Percentiles rank a stretch among this genome's conserved stretches.
Conservation (phyloP, 2,797 vertebrate species). For the Garrulus glandarius region DNA sequence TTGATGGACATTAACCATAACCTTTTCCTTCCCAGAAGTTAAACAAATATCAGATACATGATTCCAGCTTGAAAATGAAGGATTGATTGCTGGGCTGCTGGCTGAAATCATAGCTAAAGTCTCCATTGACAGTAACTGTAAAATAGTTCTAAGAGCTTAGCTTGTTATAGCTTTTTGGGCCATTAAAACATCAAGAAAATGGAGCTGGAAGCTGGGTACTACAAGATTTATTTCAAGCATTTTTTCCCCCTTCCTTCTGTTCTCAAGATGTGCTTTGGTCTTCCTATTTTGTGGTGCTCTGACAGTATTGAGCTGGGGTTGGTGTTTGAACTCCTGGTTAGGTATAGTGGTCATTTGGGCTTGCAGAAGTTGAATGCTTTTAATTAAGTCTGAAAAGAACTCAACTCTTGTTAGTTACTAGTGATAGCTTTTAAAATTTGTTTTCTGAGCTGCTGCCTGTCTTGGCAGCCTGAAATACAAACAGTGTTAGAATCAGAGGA, state of each 20-base stretch:
- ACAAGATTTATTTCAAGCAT: not conserved
- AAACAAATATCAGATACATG: not conserved
- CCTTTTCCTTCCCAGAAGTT: not conserved
- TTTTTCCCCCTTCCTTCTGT: not conserved
- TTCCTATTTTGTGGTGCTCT: not conserved
- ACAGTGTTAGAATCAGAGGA: not conserved
- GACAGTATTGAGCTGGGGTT: not conserved
- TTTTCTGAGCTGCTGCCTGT: not conserved
- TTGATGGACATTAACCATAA: not conserved
- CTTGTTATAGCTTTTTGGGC: not conserved
- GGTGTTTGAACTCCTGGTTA: not conserved
- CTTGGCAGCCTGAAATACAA: not conserved
- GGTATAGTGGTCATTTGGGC: not conserved
- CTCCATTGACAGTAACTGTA: not conserved
- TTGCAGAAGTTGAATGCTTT: not conserved
- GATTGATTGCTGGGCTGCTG: not conserved
- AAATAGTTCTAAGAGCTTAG: not conserved
- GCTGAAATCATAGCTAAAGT: not conserved
- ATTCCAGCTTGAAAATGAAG: not conserved
- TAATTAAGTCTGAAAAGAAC: not conserved
- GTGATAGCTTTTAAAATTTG: not conserved
- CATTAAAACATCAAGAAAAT: not conserved
- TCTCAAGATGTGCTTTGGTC: not conserved
- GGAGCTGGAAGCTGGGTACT: not conserved
- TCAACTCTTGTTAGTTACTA: not conserved